Evolutionary conservation across 2,113 vertebrate genomes (phyloP), one percentile per base, ranked within the genome.

Genomic region (Pedionomus torquatus): DNA sequence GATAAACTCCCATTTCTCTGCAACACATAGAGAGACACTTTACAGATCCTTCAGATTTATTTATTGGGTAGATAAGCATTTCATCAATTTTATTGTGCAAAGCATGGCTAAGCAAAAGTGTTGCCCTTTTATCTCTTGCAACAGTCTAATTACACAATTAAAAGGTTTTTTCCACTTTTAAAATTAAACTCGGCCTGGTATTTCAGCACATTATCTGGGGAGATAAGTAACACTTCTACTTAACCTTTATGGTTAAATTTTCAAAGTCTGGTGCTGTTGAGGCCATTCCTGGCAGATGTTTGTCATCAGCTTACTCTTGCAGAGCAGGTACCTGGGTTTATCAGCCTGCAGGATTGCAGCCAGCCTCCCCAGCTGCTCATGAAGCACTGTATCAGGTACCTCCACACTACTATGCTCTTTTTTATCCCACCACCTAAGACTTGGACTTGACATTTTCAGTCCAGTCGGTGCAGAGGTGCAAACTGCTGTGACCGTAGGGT

Each of bases 121-220:
- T 17, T 88, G 71, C 80, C 30, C 39, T 95, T 87, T 92, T 33
- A 69, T 71, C 49, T 43, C 71, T 61, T 86, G 15, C 43, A 80
- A 72, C 30, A 72, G 46, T 44, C 64, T 74, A 83, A 83, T 80
- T 60, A 76, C 17, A 28, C 37, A 77, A 83, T 58, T 66, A 86
- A 37, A 33, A 88, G 11, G 0, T 7, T 72, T 72, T 58, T 18
- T 2, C 5, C 7, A 33, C 35, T 52, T 48, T 30, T 0, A 79
- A 74, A 77, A 93, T 87, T 88, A 57, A 83, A 31, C 44, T 88
- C 88, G 86, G 54, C 54, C 24, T 66, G n/a, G n/a, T n/a, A 66
- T 83, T 88, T 86, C 10, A 13, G 41, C 46, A 81, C 0, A 0
- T 52, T 66, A 46, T 18, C 41, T 70, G 39, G 43, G 66, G 89